Conservation (phyloP, 2,113 vertebrate genomes). For the Donacobius atricapilla region DNA sequence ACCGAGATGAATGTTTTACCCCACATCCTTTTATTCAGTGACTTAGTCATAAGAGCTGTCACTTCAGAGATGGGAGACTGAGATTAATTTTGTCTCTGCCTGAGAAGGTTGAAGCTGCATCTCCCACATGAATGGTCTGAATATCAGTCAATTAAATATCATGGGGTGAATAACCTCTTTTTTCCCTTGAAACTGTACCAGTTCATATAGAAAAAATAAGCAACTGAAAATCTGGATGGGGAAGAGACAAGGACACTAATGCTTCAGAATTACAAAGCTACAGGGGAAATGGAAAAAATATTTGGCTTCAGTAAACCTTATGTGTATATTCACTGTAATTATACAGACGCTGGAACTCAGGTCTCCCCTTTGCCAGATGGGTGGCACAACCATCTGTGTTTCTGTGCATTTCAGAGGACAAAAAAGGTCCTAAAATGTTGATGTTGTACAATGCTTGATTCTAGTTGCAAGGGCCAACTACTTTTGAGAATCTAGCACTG, state of each 20-base stretch:
- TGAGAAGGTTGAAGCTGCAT: neutral
- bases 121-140: neutral
- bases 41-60: neutral
- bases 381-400: neutral
- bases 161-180: neutral
- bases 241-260: neutral
- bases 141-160: neutral
- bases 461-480: neutral
- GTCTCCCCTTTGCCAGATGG: slow-evolving; percentile 6
- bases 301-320: neutral
- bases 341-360: neutral
- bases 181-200: neutral
- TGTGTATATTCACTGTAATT: neutral
- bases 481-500: neutral
- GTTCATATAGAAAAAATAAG: neutral
- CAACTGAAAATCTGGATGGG: neutral
- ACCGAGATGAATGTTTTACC: neutral
- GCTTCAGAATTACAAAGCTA: neutral
- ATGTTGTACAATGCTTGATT: neutral
- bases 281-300: neutral
- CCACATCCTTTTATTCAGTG: neutral
- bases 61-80: neutral
- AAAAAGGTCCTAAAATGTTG: neutral
- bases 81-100: neutral
- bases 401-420: neutral